These are phyloP conservation scores for Perdita meconis DNA, from an alignment of 2,888 invertebrate genomes.

Conservation along the genomic window DNA sequence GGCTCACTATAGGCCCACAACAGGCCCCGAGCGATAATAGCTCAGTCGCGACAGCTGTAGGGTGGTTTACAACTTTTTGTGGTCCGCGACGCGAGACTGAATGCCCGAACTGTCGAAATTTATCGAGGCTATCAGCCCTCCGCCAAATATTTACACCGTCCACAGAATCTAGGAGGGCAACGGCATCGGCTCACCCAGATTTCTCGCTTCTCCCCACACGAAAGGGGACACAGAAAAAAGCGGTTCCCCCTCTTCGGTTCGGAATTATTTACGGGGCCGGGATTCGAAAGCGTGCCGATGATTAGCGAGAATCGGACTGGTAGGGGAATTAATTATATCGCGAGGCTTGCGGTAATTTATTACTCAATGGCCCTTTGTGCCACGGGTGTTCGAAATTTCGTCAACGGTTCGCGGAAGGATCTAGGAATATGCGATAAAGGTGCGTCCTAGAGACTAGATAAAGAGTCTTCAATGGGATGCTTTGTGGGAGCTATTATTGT, in stretches of 20 bases:
- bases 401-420: conserved; percentile 11
- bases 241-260: conserved; percentile 20
- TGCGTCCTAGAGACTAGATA: conserved; percentile 27
- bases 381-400: conserved; percentile 1
- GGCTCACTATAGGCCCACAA: conserved; percentile 40
- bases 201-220: background rate
- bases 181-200: conserved; percentile 51
- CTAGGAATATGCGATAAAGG: conserved; percentile 57
- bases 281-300: conserved; percentile 38
- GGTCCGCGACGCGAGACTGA: conserved; percentile 60
- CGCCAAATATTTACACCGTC: conserved; percentile 73
- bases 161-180: conserved; percentile 48
- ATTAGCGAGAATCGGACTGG: conserved; percentile 15
- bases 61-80: conserved; percentile 74
- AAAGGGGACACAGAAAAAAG: background rate
- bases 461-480: conserved; percentile 60
- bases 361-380: conserved; percentile 60
- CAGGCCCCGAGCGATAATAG: conserved; percentile 55
- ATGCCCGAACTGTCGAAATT: conserved; percentile 79
- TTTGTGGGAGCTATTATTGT: conserved; percentile 65
- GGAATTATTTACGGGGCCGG: conserved; percentile 45
- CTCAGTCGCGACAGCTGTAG: conserved; percentile 72
- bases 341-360: conserved; percentile 43
- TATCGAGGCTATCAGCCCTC: conserved; percentile 70
- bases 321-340: conserved; percentile 51